Conservation (phyloP, 2,888 invertebrate genomes). For the Hecatera dysodea region DNA sequence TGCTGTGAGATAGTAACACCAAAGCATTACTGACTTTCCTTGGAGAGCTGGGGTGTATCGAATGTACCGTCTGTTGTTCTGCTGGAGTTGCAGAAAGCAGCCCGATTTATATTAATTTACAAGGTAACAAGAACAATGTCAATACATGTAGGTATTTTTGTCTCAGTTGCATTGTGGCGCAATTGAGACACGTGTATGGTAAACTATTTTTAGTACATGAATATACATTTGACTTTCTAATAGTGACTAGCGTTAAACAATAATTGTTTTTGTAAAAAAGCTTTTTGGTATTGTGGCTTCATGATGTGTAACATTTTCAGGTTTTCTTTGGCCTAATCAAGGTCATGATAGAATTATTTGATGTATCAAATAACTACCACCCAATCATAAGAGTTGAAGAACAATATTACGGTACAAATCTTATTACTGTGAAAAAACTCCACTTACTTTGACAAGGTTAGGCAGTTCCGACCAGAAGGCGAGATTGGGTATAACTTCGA, state of each 20-base stretch:
- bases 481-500: constrained; percentile 94
- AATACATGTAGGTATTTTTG: constrained; percentile 14
- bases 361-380: background rate
- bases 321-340: background rate
- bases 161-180: constrained; percentile 13
- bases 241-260: background rate
- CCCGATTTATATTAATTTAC: too few species aligned
- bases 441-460: constrained; percentile 92
- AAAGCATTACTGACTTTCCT: too few species aligned
- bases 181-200: constrained; percentile 28
- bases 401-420: background rate
- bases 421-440: background rate
- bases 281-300: background rate
- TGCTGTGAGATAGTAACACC: too few species aligned
- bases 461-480: constrained; percentile 94
- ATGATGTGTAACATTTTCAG: background rate
- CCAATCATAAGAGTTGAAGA: background rate
- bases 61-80: too few species aligned
- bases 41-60: too few species aligned
- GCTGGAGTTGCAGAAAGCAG: too few species aligned
- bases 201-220: constrained; percentile 27
- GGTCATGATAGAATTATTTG: background rate
- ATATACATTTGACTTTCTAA: constrained; percentile 7
- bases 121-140: constrained; percentile 11
- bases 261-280: background rate